Base-by-base conservation (phyloP, 1,140 invertebrate species). In the Zaprionus africanus region DNA sequence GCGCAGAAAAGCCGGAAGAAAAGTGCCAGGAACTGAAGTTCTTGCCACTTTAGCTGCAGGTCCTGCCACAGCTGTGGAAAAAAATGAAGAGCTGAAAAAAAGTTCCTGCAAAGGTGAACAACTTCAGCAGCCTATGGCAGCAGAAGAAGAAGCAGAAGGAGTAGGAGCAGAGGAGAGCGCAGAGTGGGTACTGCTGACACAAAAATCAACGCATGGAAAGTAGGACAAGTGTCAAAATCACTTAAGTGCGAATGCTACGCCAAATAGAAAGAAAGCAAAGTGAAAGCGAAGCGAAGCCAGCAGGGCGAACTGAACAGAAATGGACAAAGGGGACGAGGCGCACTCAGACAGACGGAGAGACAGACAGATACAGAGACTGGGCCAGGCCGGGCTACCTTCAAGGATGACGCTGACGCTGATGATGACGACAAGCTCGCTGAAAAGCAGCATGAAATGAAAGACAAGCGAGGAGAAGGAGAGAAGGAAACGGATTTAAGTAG, bases 151-250 rank as follows among this genome's bases (percentile, higher is more conserved):
- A 54, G 17, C 13, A 15, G 51, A 41, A 26, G 9, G 31, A 9
- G 26, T 43, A n/a, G n/a, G 38, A 49, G 41, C 2, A 13, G 34
- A 19, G n/a, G 11, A 26, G n/a, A 31, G 36, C 22, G 17, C 56
- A 43, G 13, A 11, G 19, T 71, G 59, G 64, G 67, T 53, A 71
- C 61, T 84, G 84, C 84, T 87, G 84, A 87, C 84, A 87, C 82
- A 87, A 88, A 87, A 87, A 87, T 88, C 84, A 87, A 87, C 84
- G 84, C 84, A 87, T 87, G 84, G 81, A 87, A 87, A 87, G 84
- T 87, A 71, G 84, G 84, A 87, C 84, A 87, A 87, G 84, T 87
- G 84, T 87, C 84, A 87, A 87, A 87, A 87, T 87, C 84, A 87
- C 84, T 87, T 87, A 87, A 87, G 84, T 84, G 84, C 84, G 84